Conservation (phyloP, 2,113 vertebrate genomes). For the Leuciscus idus region DNA sequence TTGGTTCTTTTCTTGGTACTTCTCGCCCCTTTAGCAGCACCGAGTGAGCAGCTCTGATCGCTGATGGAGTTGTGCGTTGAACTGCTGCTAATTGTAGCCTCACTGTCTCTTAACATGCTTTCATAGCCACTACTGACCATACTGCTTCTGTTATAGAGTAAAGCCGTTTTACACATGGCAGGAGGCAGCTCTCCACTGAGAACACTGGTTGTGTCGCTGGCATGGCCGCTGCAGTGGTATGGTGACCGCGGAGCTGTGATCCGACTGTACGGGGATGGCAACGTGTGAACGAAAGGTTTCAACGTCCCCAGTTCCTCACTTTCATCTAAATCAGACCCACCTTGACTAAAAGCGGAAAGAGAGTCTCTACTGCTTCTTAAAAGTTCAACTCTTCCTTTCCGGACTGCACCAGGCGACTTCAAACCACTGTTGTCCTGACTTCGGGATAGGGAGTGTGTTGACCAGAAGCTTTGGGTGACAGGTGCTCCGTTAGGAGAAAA, state of each 20-base stretch:
- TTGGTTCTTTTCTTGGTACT: slow-evolving; percentile 84
- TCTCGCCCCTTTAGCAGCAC: slow-evolving; percentile 76
- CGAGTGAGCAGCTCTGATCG: slow-evolving; percentile 71
- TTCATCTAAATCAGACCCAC: slow-evolving; percentile 67
- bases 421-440: slow-evolving; percentile 76
- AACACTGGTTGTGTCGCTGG: slow-evolving; percentile 96
- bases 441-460: slow-evolving; percentile 86
- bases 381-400: slow-evolving; percentile 87
- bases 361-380: slow-evolving; percentile 76
- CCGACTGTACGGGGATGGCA: slow-evolving; percentile 93
- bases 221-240: slow-evolving; percentile 88
- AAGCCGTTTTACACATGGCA: slow-evolving; percentile 94
- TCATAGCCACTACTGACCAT: slow-evolving; percentile 87
- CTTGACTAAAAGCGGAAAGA: slow-evolving; percentile 69
- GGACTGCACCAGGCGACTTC: slow-evolving; percentile 83
- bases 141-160: slow-evolving; percentile 92
- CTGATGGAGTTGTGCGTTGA: slow-evolving; percentile 86
- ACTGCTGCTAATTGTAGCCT: slow-evolving; percentile 86
- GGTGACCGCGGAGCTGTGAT: slow-evolving; percentile 89
- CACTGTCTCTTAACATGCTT: slow-evolving; percentile 93
- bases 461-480: slow-evolving; percentile 83
- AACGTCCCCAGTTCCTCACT: slow-evolving; percentile 58
- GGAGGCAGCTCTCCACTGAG: slow-evolving; percentile 95
- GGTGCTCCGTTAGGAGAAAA: slow-evolving; percentile 83
- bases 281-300: slow-evolving; percentile 66